phyloP scores from a whole-genome alignment of 2,113 vertebrate species.

The Zosterops lateralis region DNA sequence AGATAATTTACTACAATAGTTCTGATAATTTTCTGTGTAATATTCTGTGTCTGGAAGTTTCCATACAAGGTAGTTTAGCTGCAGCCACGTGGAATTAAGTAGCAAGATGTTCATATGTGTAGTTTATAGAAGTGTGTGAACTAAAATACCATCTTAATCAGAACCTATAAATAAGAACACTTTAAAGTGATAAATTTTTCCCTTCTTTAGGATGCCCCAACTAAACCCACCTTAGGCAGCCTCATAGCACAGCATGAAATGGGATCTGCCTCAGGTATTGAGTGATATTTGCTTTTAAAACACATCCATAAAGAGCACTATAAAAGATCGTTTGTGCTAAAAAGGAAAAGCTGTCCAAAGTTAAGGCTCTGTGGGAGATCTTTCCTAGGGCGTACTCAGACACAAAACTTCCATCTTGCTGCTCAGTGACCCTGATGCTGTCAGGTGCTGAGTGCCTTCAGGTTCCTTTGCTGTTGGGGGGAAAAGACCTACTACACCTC shows the following conservation, averaged over 20 bases:
- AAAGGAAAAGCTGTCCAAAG: neutral
- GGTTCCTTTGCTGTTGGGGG: neutral
- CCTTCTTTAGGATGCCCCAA: neutral
- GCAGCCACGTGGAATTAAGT: neutral
- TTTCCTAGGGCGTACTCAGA: neutral
- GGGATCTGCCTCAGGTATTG: neutral
- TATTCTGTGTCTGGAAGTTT: neutral
- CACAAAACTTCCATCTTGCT: neutral
- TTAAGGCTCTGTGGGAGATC: neutral
- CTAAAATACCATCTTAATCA: neutral
- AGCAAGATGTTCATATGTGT: neutral
- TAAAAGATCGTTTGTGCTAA: neutral
- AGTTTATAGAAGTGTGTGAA: neutral
- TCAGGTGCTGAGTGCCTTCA: neutral
- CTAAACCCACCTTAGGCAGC: neutral
- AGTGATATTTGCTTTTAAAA: constrained; percentile 17
- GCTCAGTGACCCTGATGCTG: neutral
- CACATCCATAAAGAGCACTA: neutral
- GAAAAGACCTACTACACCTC: neutral
- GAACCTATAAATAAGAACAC: neutral
- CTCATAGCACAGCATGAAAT: neutral
- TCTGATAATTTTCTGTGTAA: neutral
- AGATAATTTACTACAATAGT: neutral
- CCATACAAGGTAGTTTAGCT: neutral
- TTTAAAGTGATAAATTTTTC: neutral